These are phyloP conservation scores for Oscheius sp. DNA, from an alignment of 1,140 invertebrate species.

Conservation along the genomic window DNA sequence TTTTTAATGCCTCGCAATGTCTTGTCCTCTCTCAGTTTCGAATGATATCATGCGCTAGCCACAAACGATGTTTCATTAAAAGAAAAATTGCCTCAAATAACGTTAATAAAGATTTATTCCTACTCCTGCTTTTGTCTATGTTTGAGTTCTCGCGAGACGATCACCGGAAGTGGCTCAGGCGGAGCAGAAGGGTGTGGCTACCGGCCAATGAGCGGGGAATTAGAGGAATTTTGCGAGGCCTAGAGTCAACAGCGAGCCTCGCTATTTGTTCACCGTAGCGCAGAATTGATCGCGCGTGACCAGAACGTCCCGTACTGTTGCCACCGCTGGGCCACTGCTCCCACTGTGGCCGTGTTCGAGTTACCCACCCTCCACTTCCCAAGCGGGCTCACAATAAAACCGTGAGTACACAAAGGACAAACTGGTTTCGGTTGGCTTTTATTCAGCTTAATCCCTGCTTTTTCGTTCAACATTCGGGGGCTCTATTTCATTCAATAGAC, in stretches of 20 bases:
- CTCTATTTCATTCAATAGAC: too few relatives aligned
- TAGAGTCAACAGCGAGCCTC: slow-evolving; percentile 7
- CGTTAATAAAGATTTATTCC: too few relatives aligned
- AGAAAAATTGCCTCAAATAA: too few relatives aligned
- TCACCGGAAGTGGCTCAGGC: background rate
- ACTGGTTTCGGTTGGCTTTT: too few relatives aligned
- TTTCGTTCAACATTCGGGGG: too few relatives aligned
- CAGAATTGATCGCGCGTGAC: slow-evolving; percentile 10
- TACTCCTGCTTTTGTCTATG: too few relatives aligned
- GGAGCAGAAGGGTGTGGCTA: slow-evolving; percentile 6
- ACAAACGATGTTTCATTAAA: too few relatives aligned
- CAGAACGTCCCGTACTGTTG: slow-evolving; percentile 4
- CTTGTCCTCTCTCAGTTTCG: slow-evolving; percentile 4
- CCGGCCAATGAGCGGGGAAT: slow-evolving; percentile 10
- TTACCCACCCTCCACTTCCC: background rate
- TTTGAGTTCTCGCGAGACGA: background rate
- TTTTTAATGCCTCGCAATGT: background rate
- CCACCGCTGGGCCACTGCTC: too few relatives aligned
- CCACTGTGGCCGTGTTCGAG: too few relatives aligned
- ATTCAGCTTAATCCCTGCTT: too few relatives aligned
- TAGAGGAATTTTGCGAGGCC: slow-evolving; percentile 8
- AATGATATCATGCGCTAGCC: background rate
- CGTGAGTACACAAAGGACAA: too few relatives aligned
- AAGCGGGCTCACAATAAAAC: too few relatives aligned
- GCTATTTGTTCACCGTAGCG: slow-evolving; percentile 9